Base-by-base conservation (phyloP, 2,888 invertebrate species). In the Cephus spinipes region DNA sequence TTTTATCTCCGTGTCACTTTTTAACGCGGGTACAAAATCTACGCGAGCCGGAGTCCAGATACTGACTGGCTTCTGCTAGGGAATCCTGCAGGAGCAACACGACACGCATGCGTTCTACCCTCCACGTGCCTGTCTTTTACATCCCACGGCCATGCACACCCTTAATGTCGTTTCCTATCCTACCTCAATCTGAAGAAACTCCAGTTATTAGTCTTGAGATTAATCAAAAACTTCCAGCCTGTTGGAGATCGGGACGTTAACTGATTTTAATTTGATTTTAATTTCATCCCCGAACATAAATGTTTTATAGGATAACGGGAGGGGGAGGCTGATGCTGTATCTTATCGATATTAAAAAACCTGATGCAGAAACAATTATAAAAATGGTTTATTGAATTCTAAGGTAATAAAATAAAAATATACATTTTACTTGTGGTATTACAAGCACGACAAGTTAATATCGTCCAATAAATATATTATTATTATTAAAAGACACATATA, bases 61-160 rank as follows among this genome's bases (percentile, higher is more conserved):
- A 86, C 88, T 88, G 89, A 90, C 90, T 90, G 90, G 83, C 88
- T 86, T 82, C 81, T 81, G 83, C 84, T 84, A 81, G 80, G 79
- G 83, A 83, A 83, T 86, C 87, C 87, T 85, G 86, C 85, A 89
- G 88, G 89, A 89, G 88, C 87, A 89, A 89, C 89, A 88, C 86
- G 84, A 82, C 85, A 88, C 90, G 90, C 90, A 90, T 90, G 90
- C 90, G 90, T 89, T 83, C 81, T 82, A 68, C 78, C 81, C 76
- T 85, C 83, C 88, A 89, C 89, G 89, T 89, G 89, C 85, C 87
- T 84, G 82, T 86, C 86, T 84, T 87, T 85, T 84, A 82, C 84
- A 83, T 85, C 80, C 82, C 83, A 81, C 82, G 81, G 76, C 84
- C 81, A 78, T 75, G 71, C 35, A 69, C 34, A 30, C 33, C 74